Evolutionary conservation across 2,888 invertebrate species (phyloP), one percentile per base, ranked within the genome.

Genomic region (Ophioninae sp.): DNA sequence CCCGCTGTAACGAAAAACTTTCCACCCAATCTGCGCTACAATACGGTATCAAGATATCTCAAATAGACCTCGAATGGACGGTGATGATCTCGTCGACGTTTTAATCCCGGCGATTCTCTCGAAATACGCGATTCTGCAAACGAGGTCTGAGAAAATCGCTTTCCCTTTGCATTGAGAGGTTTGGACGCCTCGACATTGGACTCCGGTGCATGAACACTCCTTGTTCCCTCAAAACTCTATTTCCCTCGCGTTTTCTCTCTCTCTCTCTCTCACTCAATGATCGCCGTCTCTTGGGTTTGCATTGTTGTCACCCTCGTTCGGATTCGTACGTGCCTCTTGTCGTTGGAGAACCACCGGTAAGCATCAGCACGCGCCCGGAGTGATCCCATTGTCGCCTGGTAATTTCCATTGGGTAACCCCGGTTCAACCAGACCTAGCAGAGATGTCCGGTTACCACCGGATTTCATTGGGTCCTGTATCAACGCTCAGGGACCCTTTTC

Each of bases 291-390:
- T 68, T 82, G 87, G 83, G 87, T 87, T 88, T 85, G 86, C 88
- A 88, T 88, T 87, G 87, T 88, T 87, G 86, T 87, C 87, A 87
- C 85, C 85, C 84, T 85, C 85, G 88, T 88, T 88, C 85, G 86
- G 87, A 88, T 85, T 74, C 80, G 77, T 82, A 85, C 82, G 82
- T 82, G 82, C 69, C 30, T 73, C 76, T 69, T 57, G 79, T 65
- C 76, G 72, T 65, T 75, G 61, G 79, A 59, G 68, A 79, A 79
- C 77, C 73, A 68, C 67, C 61, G 59, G 68, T 67, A 75, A 79
- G 79, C 75, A 76, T 44, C 72, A 82, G 80, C 41, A 76, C 57
- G 82, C 81, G 81, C 75, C 62, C 69, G 10, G 73, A 50, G 62
- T 68, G 74, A 78, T 81, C 65, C 86, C 82, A 88, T 87, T 88